Evolutionary conservation across 1,140 invertebrate species (phyloP).

Genomic region (Trichoplusia ni): DNA sequence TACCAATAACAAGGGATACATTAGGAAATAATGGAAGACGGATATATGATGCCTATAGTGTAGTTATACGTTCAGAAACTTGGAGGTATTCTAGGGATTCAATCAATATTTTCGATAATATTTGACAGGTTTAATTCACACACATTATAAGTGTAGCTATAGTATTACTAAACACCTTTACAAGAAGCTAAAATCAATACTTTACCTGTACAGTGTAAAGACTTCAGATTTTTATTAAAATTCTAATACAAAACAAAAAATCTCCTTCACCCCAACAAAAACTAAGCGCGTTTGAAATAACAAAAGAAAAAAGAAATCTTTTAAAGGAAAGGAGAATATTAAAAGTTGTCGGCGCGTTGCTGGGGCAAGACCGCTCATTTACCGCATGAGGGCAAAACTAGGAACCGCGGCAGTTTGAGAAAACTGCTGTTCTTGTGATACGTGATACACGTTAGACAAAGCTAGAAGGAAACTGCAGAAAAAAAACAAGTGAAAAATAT

Average conservation of each 20-base stretch:
- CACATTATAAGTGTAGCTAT: too few species aligned
- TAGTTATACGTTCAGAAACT: too few species aligned
- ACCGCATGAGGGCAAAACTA: slow-evolving; percentile 16
- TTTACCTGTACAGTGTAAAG: too few species aligned
- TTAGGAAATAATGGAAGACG: background rate
- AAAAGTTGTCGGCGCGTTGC: slow-evolving; percentile 7
- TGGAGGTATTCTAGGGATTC: background rate
- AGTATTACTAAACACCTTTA: background rate
- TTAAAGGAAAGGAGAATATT: slow-evolving; percentile 16
- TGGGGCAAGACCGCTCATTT: slow-evolving; percentile 14
- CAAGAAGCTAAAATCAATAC: too few species aligned
- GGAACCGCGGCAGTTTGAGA: slow-evolving; percentile 10
- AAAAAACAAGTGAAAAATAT: background rate
- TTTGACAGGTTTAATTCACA: too few species aligned
- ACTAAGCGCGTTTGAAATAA: slow-evolving; percentile 9
- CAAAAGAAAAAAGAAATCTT: slow-evolving; percentile 5
- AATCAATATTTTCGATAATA: too few species aligned
- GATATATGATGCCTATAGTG: background rate
- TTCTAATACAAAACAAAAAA: background rate
- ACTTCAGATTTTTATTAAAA: too few species aligned
- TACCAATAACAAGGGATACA: background rate
- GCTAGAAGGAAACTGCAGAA: background rate
- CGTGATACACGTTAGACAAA: background rate
- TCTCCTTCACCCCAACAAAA: background rate
- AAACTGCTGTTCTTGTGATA: slow-evolving; percentile 13